phyloP scores from a whole-genome alignment of 2,888 invertebrate genomes.

The Clanis bilineata region DNA sequence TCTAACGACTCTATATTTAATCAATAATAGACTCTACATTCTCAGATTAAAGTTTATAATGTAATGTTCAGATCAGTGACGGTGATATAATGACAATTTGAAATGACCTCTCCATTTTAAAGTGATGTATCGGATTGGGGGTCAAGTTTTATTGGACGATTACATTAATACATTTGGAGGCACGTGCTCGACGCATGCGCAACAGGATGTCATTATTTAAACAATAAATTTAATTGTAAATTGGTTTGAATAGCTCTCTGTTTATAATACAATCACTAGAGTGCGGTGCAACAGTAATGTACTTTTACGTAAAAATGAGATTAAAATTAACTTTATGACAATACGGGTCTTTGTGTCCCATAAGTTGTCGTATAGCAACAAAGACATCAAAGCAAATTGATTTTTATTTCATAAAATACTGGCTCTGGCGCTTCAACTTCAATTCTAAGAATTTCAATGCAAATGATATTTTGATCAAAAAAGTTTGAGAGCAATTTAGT shows the following conservation, averaged over 20 bases:
- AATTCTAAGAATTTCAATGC: no score
- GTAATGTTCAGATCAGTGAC: neutral
- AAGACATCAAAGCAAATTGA: no score
- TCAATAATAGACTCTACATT: neutral
- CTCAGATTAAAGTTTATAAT: neutral
- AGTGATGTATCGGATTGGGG: conserved; percentile 19
- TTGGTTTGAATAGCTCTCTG: conserved; percentile 35
- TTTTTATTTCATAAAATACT: no score
- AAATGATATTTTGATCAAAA: no score
- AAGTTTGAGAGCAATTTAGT: no score
- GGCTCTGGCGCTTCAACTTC: no score
- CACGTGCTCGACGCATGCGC: conserved; percentile 55
- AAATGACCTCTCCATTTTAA: conserved; percentile 31
- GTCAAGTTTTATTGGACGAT: conserved; percentile 12
- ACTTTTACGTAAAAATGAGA: neutral
- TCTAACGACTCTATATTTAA: neutral
- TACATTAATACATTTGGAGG: conserved; percentile 22
- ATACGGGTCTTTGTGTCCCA: neutral
- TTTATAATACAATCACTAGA: conserved; percentile 24
- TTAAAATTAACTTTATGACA: neutral
- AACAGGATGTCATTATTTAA: conserved; percentile 63
- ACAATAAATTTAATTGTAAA: conserved; percentile 72
- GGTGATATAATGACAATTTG: conserved; percentile 9
- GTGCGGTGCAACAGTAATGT: conserved; percentile 14
- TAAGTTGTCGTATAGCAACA: neutral